A percentile compares a stretch with the other conserved stretches of the same genome.
Evolutionary conservation across 2,797 vertebrate genomes (phyloP).

Genomic region (Brotula barbata): DNA sequence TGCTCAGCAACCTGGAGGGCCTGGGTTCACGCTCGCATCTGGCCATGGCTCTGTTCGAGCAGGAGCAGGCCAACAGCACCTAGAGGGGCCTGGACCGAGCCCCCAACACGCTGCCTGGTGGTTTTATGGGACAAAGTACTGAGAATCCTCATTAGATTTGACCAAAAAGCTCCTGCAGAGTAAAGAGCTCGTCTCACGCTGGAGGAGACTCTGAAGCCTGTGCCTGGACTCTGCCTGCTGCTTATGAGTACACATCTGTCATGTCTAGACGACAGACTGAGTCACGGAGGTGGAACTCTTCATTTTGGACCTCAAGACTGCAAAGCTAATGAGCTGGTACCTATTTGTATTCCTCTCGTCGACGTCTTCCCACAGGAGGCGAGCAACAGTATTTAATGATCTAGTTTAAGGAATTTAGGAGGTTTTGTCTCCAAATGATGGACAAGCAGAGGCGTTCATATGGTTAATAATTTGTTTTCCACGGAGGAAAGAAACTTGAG

Average conservation of each 20-base stretch:
- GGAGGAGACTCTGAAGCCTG: not conserved
- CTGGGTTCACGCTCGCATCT: conserved; percentile 91
- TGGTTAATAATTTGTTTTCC: conserved; percentile 28
- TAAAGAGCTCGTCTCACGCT: too few relatives aligned
- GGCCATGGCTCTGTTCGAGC: conserved; percentile 93
- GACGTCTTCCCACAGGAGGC: conserved; percentile 11
- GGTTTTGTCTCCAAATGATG: conserved; percentile 10
- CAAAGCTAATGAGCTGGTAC: conserved; percentile 13
- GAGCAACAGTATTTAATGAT: conserved; percentile 45
- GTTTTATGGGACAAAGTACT: too few relatives aligned
- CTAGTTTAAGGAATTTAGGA: not conserved
- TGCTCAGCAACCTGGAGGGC: conserved; percentile 93
- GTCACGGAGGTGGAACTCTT: conserved; percentile 25
- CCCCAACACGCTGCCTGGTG: not conserved
- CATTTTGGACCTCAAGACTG: conserved; percentile 4
- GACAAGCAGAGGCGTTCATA: conserved; percentile 45
- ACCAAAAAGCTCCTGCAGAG: too few relatives aligned
- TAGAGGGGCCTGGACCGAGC: conserved; percentile 54
- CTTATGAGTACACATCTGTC: conserved; percentile 27
- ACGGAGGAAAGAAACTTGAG: conserved; percentile 39
- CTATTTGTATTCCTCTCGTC: conserved; percentile 18
- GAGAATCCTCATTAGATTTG: too few relatives aligned
- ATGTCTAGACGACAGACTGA: conserved; percentile 37
- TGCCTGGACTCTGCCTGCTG: not conserved
- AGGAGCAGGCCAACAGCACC: conserved; percentile 97